These are phyloP conservation scores for Drosophila niveifrons DNA, from an alignment of 2,888 invertebrate genomes.

Conservation along the genomic window DNA sequence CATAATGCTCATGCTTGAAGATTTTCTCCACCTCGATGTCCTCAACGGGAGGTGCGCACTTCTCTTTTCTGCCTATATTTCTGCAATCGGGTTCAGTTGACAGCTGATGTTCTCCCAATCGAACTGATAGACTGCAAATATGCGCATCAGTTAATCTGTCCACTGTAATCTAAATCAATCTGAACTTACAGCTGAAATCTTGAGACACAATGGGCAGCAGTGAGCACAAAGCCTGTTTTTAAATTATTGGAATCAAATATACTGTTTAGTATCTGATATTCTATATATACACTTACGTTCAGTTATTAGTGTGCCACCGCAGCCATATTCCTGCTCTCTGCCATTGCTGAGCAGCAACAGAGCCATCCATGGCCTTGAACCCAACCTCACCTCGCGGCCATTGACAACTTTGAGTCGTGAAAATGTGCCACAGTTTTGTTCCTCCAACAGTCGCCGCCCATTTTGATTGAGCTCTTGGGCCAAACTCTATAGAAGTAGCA, in stretches of 20 bases:
- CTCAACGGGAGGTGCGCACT: conserved; percentile 34
- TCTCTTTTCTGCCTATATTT: background rate
- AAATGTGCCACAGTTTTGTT: conserved; percentile 34
- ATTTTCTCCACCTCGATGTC: conserved; percentile 26
- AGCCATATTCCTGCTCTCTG: conserved; percentile 7
- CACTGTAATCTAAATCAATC: background rate
- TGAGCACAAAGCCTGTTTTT: conserved; percentile 38
- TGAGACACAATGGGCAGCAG: conserved; percentile 37
- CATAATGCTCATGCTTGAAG: conserved; percentile 25
- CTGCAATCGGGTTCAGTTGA: conserved; percentile 35
- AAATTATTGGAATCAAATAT: background rate
- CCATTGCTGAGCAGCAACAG: conserved; percentile 8
- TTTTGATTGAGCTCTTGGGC: conserved; percentile 3
- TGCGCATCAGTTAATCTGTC: background rate
- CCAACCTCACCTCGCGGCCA: conserved; percentile 29
- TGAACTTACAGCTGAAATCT: conserved; percentile 27
- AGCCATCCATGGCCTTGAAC: conserved; percentile 43
- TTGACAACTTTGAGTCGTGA: conserved; percentile 7
- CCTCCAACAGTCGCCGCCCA: conserved; percentile 23
- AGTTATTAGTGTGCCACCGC: conserved; percentile 41
- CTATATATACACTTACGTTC: conserved; percentile 26
- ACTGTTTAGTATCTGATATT: background rate
- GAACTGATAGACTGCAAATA: conserved; percentile 35
- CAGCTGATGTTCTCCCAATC: conserved; percentile 38
- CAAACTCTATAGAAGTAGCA: background rate